A percentile compares a stretch with the other conserved stretches of the same genome.
Conservation (phyloP, 2,797 vertebrate genomes). For the Philypnodon macrostomus region DNA sequence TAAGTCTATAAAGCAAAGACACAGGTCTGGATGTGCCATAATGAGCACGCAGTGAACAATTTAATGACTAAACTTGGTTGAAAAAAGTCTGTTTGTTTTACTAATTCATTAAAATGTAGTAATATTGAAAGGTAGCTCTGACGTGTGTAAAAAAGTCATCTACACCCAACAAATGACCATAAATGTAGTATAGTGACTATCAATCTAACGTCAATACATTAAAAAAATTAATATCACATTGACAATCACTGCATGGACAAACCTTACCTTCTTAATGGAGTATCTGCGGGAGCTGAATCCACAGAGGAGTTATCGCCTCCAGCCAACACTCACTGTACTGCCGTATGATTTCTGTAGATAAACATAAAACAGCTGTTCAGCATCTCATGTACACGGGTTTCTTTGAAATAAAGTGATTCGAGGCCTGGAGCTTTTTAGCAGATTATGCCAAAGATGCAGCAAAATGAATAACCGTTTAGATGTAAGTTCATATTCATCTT, state of each 20-base stretch:
- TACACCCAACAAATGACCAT: no score
- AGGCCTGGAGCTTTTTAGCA: constrained; percentile 26
- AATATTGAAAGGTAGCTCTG: no score
- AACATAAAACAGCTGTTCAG: constrained; percentile 56
- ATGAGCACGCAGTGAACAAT: no score
- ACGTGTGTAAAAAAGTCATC: no score
- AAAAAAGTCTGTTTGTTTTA: no score
- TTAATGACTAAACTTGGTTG: no score
- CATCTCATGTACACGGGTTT: constrained; percentile 29
- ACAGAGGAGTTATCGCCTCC: constrained; percentile 42
- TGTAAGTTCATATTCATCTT: constrained; percentile 7
- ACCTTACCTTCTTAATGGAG: constrained; percentile 61
- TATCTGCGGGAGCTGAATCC: constrained; percentile 36
- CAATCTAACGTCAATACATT: no score
- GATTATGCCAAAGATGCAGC: constrained; percentile 27
- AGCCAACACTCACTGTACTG: constrained; percentile 48
- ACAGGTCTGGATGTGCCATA: no score
- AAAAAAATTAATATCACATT: no score
- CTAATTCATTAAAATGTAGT: neutral
- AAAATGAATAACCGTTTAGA: constrained; percentile 14
- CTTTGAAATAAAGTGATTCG: constrained; percentile 47
- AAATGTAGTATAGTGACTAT: no score
- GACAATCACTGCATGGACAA: constrained; percentile 6
- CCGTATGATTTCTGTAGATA: constrained; percentile 65
- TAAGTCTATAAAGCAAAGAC: no score